Evolutionary conservation across 2,888 invertebrate genomes (phyloP).

Genomic region (Troides aeacus): DNA sequence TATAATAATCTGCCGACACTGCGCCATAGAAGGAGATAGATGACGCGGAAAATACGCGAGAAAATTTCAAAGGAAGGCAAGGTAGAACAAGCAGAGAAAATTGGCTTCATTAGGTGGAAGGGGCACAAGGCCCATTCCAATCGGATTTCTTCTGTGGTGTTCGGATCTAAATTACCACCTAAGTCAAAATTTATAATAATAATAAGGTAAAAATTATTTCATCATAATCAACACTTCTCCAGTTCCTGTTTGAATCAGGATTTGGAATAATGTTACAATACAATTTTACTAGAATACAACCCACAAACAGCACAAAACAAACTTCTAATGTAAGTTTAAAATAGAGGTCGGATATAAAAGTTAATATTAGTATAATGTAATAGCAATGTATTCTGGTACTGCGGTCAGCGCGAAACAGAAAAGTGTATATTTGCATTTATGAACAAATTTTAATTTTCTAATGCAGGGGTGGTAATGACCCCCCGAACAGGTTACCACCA

Average conservation of each 20-base stretch:
- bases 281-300: conserved; percentile 40
- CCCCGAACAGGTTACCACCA: no score
- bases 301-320: conserved; percentile 67
- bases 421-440: not conserved
- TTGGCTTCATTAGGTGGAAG: conserved; percentile 77
- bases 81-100: conserved; percentile 70
- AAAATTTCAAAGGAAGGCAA: conserved; percentile 75
- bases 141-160: conserved; percentile 47
- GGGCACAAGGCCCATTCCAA: conserved; percentile 50
- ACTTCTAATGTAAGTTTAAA: conserved; percentile 52
- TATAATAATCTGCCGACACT: conserved; percentile 73
- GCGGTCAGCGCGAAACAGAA: not conserved
- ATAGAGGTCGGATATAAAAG: conserved; percentile 45
- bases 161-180: conserved; percentile 50
- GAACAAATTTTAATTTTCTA: not conserved
- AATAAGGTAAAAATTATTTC: not conserved
- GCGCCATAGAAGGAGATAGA: conserved; percentile 72
- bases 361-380: conserved; percentile 52
- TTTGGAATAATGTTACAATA: not conserved
- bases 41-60: conserved; percentile 75
- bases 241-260: not conserved
- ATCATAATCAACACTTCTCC: no score
- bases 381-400: not conserved
- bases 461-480: no score
- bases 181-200: not conserved